phyloP scores from a whole-genome alignment of 2,113 vertebrate genomes.

The Chloropsis hardwickii region DNA sequence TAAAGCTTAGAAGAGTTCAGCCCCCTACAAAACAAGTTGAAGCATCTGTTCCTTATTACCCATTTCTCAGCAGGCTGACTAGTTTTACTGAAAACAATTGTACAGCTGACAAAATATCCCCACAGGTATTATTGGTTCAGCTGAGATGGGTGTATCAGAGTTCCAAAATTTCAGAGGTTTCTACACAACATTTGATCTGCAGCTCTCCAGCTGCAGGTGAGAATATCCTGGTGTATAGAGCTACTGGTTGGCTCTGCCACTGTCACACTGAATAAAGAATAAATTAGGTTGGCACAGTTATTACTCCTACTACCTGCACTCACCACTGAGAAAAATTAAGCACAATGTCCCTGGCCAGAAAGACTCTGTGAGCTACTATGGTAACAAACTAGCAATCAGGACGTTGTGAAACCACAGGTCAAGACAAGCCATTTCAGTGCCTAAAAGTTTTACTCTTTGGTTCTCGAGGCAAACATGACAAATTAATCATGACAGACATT shows the following conservation, averaged over 20 bases:
- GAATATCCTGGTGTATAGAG: background rate
- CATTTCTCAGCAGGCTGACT: constrained; percentile 38
- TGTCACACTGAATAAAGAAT: background rate
- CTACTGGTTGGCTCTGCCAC: background rate
- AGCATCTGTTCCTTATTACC: constrained; percentile 60
- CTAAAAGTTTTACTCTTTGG: background rate
- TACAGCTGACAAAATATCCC: constrained; percentile 6
- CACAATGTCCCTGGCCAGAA: background rate
- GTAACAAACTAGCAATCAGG: background rate
- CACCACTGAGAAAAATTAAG: background rate
- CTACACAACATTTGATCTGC: background rate
- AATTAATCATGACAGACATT: background rate
- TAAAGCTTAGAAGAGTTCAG: constrained; percentile 28
- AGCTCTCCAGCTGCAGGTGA: background rate
- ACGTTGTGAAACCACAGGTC: background rate
- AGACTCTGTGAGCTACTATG: background rate
- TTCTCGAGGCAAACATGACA: background rate
- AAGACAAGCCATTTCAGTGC: background rate
- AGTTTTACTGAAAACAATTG: constrained; percentile 35
- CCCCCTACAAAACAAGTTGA: constrained; percentile 24
- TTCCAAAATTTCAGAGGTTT: background rate
- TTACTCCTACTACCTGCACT: background rate
- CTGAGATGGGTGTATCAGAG: background rate
- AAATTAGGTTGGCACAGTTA: background rate
- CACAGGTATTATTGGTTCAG: constrained; percentile 3